Base-by-base conservation (phyloP, 2,888 invertebrate species). In the Tricholauxania praeusta region DNA sequence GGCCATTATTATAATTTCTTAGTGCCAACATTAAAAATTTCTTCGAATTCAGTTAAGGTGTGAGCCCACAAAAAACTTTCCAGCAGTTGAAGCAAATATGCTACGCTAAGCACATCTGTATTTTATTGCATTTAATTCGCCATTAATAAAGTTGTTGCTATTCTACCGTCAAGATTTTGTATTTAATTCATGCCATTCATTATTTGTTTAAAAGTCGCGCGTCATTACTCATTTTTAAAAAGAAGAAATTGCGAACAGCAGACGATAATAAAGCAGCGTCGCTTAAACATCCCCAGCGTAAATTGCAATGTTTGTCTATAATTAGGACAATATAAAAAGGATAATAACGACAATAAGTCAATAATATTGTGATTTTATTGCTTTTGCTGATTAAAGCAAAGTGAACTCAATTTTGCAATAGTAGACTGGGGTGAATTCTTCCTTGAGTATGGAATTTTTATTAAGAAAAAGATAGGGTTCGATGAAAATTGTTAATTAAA, bases 91-190 rank as follows among this genome's bases (percentile, higher is more conserved):
- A 51, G 68, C 52, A 72, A 72, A 82, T 83, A 82, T 84, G 84
- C 84, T 81, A 81, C 82, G 83, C 80, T 83, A 82, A 83, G 84
- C 84, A 84, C 84, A 84, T 84, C 84, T 84, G 84, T 80, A 84
- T 84, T 84, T 84, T 84, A 84, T 84, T 84, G 82, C 84, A 84
- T 84, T 84, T 84, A 84, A 84, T 84, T 84, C 82, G 83, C 84
- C 84, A 84, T 84, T 84, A 84, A 84, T 84, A 84, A 84, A 82
- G 83, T 47, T 67, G 47, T 63, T 28, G 48, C 28, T 59, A 51
- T 51, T 10, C 22, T 32, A 39, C 32, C 39, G 22, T 60, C 15
- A 28, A 32, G 22, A 22, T 14, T 60, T 22, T 60, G 17, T 66
- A 66, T 52, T 12, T 53, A 66, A 65, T 66, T 66, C 52, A 66